phyloP scores from a whole-genome alignment of 1,140 invertebrate species.

The Chlorops oryzae region DNA sequence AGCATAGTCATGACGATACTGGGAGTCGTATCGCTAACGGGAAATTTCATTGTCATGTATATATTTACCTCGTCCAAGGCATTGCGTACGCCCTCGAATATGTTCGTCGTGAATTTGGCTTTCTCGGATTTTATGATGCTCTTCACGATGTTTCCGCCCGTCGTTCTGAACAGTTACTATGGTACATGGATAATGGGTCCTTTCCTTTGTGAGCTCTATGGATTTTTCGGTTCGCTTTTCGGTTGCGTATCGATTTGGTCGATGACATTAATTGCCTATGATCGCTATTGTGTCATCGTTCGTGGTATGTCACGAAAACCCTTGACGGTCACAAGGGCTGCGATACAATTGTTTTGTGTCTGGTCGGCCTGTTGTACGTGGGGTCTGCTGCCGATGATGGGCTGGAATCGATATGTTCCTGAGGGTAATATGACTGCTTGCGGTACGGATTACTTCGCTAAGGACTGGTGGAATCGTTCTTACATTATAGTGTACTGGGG shows the following conservation, averaged over 20 bases:
- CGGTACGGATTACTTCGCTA: slow-evolving; percentile 69
- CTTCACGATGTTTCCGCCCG: slow-evolving; percentile 67
- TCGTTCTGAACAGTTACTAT: slow-evolving; percentile 72
- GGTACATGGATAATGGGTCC: slow-evolving; percentile 71
- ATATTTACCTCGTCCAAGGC: slow-evolving; percentile 71
- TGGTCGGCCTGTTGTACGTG: slow-evolving; percentile 64
- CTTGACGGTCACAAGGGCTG: slow-evolving; percentile 61
- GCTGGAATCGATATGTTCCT: slow-evolving; percentile 76
- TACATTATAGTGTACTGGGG: slow-evolving; percentile 62
- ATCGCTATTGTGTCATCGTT: slow-evolving; percentile 81
- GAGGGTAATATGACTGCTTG: slow-evolving; percentile 77
- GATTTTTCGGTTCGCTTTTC: slow-evolving; percentile 69
- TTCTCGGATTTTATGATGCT: slow-evolving; percentile 78
- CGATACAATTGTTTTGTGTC: slow-evolving; percentile 61
- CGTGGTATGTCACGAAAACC: slow-evolving; percentile 67
- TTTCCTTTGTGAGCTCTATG: slow-evolving; percentile 72
- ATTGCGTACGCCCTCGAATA: slow-evolving; percentile 70
- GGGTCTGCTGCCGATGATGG: slow-evolving; percentile 68
- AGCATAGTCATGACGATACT: slow-evolving; percentile 69
- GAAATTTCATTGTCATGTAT: slow-evolving; percentile 77
- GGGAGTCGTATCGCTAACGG: slow-evolving; percentile 63
- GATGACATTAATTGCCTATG: slow-evolving; percentile 74
- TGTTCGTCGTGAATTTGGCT: slow-evolving; percentile 74
- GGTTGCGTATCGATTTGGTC: slow-evolving; percentile 78
- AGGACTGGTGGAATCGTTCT: slow-evolving; percentile 56